Base-by-base conservation (phyloP, 1,140 invertebrate genomes). In the Euura saliciscinereae region DNA sequence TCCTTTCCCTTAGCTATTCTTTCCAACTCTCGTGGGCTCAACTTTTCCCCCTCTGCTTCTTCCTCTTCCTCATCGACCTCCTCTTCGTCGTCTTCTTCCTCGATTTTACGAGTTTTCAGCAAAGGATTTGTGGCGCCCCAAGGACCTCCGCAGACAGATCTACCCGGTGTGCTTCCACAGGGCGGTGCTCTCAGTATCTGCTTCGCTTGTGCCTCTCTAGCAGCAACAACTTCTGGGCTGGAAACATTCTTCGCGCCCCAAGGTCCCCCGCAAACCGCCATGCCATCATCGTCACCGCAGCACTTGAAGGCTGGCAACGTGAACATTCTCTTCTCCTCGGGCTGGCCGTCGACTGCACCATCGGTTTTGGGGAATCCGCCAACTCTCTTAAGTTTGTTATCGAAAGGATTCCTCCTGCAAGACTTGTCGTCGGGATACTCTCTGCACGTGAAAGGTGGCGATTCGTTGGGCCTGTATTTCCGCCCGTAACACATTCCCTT, bases 401-500 rank as follows among this genome's bases (percentile, higher is more conserved):
- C 68, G 43, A 78, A 74, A 7, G 80, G 80, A 79, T 77, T 82
- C 70, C 66, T 46, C 51, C 73, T 65, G 43, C 80, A 79, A 1
- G 71, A 75, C 68, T 77, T 78, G 43, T 84, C 75, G 5, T 70
- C 75, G 0, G 75, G 76, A 69, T 80, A 78, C 7, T 74, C 69
- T 5, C 75, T 74, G 46, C 82, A 83, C 3, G 76, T 75, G 65
- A 71, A 77, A 3, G 76, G 76, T 7, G 73, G 69, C 10, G 5
- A 2, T 66, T 78, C 73, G 0, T 73, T 0, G 0, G 78, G 78
- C 46, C 78, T 77, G 28, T 77, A 83, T 65, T 80, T 81, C 6
- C 77, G 74, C 2, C 77, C 83, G 7, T 74, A 78, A 44, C 83
- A 85, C 2, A 74, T 13, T 44, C 73, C 74, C 4, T 79, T 77